Evolutionary conservation across 2,888 invertebrate species (phyloP), one percentile per base, ranked within the genome.

Genomic region (Eristalis intricaria): DNA sequence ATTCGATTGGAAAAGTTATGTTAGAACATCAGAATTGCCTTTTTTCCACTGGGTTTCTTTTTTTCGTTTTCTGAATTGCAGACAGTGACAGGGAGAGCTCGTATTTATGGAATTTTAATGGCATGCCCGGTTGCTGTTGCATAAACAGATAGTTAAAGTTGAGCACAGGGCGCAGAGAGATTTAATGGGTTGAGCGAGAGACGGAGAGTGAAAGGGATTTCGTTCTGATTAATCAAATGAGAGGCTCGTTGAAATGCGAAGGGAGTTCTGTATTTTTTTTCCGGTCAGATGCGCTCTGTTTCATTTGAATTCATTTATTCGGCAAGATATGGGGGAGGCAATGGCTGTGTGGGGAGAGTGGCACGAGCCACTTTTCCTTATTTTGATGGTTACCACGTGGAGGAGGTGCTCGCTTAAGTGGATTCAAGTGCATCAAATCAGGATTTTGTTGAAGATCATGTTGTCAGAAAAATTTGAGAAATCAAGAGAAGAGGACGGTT

Each of bases 1-100:
- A 61, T 61, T 66, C 66, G 15, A 56, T 77, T 69, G 69, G 35
- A 50, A 69, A 35, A 26, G 68, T 50, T 69, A 77, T 60, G 23
- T 69, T 38, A 19, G 4, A 56, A 8, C 19, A 3, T 64, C 29
- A n/a, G n/a, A 58, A 78, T 38, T 40, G 40, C 50, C 29, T 56
- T 66, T 32, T 29, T 22, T 29, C 68, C 35, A n/a, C n/a, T n/a
- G n/a, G n/a, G n/a, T n/a, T 32, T 35, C 11, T n/a, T 40, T 40
- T n/a, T 63, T 63, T 69, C 32, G 10, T 32, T 32, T 32, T 32
- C 32, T 29, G 58, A 13, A 29, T 64, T 60, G 43, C 43, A 43
- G 26, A 71, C 65, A 66, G 60, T 79, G 79, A 63, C 58, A 50
- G 50, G 19, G n/a, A n/a, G n/a, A n/a, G 19, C n/a, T 8, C 50